Evolutionary conservation across 2,888 invertebrate species (phyloP).

Genomic region (Dolichomitus sp.): DNA sequence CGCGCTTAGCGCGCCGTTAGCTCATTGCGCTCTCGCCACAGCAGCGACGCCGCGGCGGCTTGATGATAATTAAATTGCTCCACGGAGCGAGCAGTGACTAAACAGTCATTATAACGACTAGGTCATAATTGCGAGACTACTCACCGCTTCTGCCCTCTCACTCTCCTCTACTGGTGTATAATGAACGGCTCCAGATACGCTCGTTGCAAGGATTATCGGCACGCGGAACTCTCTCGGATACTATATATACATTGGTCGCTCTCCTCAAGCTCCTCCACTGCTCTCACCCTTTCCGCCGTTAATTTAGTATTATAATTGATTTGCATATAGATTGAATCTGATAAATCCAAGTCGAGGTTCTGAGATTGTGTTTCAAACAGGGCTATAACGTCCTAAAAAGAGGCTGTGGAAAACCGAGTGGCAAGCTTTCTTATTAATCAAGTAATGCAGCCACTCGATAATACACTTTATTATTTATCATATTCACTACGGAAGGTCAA

Average conservation of each 20-base stretch:
- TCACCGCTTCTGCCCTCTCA: constrained; percentile 33
- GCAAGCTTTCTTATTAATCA: not conserved
- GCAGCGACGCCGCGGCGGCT: constrained; percentile 63
- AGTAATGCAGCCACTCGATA: not conserved
- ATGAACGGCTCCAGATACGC: constrained; percentile 70
- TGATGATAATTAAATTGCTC: constrained; percentile 83
- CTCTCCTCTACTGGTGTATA: constrained; percentile 39
- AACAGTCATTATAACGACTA: constrained; percentile 83
- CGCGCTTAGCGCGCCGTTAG: constrained; percentile 56
- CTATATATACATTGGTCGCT: constrained; percentile 30
- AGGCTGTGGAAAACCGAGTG: constrained; percentile 12
- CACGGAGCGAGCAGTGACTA: constrained; percentile 79
- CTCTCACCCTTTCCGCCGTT: constrained; percentile 75
- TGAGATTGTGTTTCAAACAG: constrained; percentile 20
- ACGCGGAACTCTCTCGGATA: constrained; percentile 37
- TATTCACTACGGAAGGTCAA: not conserved
- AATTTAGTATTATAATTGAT: constrained; percentile 84
- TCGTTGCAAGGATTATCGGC: constrained; percentile 75
- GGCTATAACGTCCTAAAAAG: constrained; percentile 18
- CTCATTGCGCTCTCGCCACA: constrained; percentile 29
- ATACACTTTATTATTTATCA: constrained; percentile 7
- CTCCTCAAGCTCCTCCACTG: constrained; percentile 56
- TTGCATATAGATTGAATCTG: constrained; percentile 84
- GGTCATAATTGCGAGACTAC: constrained; percentile 81
- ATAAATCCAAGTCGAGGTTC: constrained; percentile 76